Base-by-base conservation (phyloP, 2,113 vertebrate genomes). In the Rallus limicola region DNA sequence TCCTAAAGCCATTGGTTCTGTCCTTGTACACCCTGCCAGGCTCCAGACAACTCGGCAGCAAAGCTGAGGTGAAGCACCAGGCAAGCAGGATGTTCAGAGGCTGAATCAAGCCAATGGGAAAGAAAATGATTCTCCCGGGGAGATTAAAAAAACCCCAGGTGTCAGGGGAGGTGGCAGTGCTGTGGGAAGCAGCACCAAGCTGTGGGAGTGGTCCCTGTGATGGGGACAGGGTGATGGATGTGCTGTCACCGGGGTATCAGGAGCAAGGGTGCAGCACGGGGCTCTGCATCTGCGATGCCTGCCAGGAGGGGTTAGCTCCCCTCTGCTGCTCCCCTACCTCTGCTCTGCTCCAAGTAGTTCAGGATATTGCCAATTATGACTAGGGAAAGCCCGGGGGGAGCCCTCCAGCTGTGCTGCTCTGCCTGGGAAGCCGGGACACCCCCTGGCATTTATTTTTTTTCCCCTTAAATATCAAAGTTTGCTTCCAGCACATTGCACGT, bases 201-300 rank as follows among this genome's bases (percentile, higher is more conserved):
- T 5, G 4, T 5, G 60, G 69, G 38, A n/a, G 82, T 3, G 10
- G 33, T 16, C 23, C 40, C 63, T 5, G 53, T 1, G 25, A 2
- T 38, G 1, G 33, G 42, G 76, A 2, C 40, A 1, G 33, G 36
- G 76, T 9, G 78, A 2, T 7, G 36, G 78, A 3, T 42, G 77
- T 25, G 68, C 65, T 0, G 1, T 2, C 4, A 4, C 5, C 0
- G 58, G 40, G 63, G 2, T 33, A 46, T 10, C 1, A 0, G 50
- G 53, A n/a, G 33, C 0, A 0, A 55, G 44, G n/a, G 18, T 2
- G 10, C 31, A 5, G 83, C 20, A 1, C 1, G 4, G 40, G 53
- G 77, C 52, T 64, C 12, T 1, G 5, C 1, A 4, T 38, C 52
- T 21, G 46, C 2, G 19, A 26, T 12, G 25, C 29, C 28, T 6